Percentiles rank a stretch among this genome's conserved stretches.
Evolutionary conservation across 1,140 invertebrate species (phyloP).

Genomic region (Chironomus tepperi): DNA sequence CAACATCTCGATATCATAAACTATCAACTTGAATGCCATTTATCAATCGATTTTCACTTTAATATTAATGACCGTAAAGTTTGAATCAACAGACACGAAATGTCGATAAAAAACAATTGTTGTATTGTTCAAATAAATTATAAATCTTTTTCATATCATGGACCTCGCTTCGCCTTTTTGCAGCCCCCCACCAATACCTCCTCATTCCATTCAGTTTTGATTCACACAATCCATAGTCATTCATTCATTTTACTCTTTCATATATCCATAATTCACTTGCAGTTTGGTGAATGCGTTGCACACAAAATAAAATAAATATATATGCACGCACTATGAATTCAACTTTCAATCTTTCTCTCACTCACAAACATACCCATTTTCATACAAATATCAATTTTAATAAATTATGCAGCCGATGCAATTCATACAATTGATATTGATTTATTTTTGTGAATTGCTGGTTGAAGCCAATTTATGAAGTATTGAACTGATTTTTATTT

Average conservation of each 20-base stretch:
- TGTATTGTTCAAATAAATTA: conserved; percentile 17
- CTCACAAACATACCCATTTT: background rate
- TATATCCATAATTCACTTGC: conserved; percentile 17
- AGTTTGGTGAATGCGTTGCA: background rate
- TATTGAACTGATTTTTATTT: too few species aligned
- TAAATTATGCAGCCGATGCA: background rate
- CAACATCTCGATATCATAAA: conserved; percentile 13
- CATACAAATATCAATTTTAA: conserved; percentile 17
- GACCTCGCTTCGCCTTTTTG: background rate
- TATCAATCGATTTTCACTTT: conserved; percentile 18
- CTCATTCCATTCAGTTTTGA: background rate
- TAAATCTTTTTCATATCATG: conserved; percentile 22
- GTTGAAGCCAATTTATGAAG: too few species aligned
- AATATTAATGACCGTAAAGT: conserved; percentile 21
- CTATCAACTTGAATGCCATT: conserved; percentile 8
- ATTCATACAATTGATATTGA: conserved; percentile 20
- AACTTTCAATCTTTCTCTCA: too few species aligned
- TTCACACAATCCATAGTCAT: background rate
- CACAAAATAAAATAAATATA: background rate
- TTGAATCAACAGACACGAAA: conserved; percentile 17
- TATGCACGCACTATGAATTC: background rate
- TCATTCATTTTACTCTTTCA: background rate
- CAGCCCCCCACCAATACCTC: too few species aligned
- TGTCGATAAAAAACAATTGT: background rate
- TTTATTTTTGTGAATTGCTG: conserved; percentile 1